Base-by-base conservation (phyloP, 2,888 invertebrate genomes). In the Rhamphomyia laevipes region DNA sequence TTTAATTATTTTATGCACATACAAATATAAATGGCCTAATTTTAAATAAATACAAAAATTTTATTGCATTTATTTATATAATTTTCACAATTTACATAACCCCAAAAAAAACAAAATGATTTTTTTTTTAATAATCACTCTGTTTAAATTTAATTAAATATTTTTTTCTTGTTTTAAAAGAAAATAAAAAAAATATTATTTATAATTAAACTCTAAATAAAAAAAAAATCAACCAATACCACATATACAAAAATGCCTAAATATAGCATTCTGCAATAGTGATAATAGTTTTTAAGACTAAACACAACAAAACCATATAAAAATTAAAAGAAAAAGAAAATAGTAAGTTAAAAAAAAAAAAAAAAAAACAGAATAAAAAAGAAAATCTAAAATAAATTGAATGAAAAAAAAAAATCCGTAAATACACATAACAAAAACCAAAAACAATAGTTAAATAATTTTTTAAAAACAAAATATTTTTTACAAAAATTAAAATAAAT, bases 231-330 rank as follows among this genome's bases (percentile, higher is more conserved):
- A 55, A 53, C 43, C 48, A 52, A 45, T 46, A 47, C 48, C 38
- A 58, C 50, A 56, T 56, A 55, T 49, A 50, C 46, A 54, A 53
- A 49, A 51, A 57, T 46, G 51, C 53, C 49, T 49, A 52, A 50
- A 50, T 52, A 46, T 48, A 47, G 49, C 47, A 17, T 5, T 67
- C 67, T 67, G 66, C 68, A 68, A 68, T 68, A 68, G 68, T 68
- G 68, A 68, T 68, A 68, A 68, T 68, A 68, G 68, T 67, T 67
- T 60, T 62, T 57, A 57, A 57, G 56, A 53, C 49, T 51, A 51
- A 55, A 53, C 51, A 53, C 51, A 56, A 55, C 49, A 51, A 50
- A 38, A 43, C 16, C 17, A 48, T 38, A 45, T 35, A 40, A 48
- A 40, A n/a, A 45, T 18, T 45, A 12, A 18, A 45, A 13, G 15